Percentiles rank a stretch among this genome's conserved stretches.
phyloP scores from a whole-genome alignment of 2,797 vertebrate genomes.

The Sebastes taczanowskii region DNA sequence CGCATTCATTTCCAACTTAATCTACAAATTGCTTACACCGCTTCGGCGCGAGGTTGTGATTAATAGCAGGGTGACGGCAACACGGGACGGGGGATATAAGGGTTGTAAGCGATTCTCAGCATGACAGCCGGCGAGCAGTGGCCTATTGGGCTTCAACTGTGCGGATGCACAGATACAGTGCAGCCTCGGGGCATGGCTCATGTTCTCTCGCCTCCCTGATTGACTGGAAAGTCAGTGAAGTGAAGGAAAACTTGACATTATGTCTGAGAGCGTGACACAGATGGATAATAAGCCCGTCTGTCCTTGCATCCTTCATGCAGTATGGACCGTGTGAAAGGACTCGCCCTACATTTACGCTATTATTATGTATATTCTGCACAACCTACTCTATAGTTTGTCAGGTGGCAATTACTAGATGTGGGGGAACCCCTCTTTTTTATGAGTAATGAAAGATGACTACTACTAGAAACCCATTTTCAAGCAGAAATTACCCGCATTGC shows the following conservation, averaged over 20 bases:
- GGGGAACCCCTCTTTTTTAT: not conserved
- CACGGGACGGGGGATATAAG: not conserved
- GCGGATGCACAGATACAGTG: constrained; percentile 1
- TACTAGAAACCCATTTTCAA: not conserved
- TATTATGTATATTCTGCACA: not conserved
- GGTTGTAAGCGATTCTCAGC: not conserved
- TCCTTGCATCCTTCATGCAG: constrained; percentile 13
- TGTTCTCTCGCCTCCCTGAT: constrained; percentile 24
- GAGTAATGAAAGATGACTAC: not conserved
- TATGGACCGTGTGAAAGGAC: not conserved
- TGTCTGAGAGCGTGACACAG: constrained; percentile 34
- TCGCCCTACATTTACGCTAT: not conserved
- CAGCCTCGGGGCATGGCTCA: constrained; percentile 23
- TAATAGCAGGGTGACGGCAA: not conserved
- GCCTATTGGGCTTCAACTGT: not conserved
- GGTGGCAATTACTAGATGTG: not conserved
- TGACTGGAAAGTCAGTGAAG: constrained; percentile 38
- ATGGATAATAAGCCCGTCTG: constrained; percentile 48
- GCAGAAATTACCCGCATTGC: not conserved
- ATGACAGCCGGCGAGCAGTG: constrained; percentile 21
- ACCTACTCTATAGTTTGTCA: not conserved
- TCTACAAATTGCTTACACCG: constrained; percentile 42
- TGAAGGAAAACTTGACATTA: constrained; percentile 52
- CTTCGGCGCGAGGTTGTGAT: constrained; percentile 22
- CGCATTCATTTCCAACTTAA: constrained; percentile 30